phyloP scores from a whole-genome alignment of 2,797 vertebrate genomes.

The Hemibagrus guttatus region DNA sequence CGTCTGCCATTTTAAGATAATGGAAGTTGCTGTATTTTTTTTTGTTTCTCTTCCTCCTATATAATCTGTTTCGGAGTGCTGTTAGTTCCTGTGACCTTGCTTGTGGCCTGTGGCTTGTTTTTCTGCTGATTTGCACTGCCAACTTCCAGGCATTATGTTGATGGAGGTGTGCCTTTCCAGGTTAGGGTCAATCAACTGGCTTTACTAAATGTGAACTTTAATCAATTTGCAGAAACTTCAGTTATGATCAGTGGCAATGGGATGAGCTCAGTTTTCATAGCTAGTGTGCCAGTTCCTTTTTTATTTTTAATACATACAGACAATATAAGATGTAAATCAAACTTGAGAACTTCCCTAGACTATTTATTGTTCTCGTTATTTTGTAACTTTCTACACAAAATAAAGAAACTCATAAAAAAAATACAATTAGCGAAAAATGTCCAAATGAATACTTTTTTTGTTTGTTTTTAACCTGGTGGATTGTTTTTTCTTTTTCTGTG shows the following conservation, averaged over 20 bases:
- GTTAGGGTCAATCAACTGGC: neutral
- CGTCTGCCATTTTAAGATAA: neutral
- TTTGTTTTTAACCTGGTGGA: no score
- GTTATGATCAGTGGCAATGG: neutral
- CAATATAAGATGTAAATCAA: no score
- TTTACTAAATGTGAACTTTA: neutral
- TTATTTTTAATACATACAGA: neutral
- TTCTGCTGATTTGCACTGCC: neutral
- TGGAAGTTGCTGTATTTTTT: neutral
- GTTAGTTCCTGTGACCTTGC: neutral
- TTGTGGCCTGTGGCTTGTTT: neutral
- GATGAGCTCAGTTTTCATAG: no score
- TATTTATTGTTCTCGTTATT: no score
- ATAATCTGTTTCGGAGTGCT: neutral
- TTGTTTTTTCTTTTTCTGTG: no score
- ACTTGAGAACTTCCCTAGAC: no score
- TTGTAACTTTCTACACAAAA: no score
- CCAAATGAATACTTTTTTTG: no score
- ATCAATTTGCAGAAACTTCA: neutral
- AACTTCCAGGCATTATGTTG: neutral
- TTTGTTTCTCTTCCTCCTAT: conserved; percentile 11
- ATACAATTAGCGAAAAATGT: no score
- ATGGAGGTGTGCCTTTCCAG: neutral
- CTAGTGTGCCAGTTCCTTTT: neutral
- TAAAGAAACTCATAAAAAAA: no score